Conservation (phyloP, 2,113 vertebrate species). For the Pelvicachromis taeniatus region DNA sequence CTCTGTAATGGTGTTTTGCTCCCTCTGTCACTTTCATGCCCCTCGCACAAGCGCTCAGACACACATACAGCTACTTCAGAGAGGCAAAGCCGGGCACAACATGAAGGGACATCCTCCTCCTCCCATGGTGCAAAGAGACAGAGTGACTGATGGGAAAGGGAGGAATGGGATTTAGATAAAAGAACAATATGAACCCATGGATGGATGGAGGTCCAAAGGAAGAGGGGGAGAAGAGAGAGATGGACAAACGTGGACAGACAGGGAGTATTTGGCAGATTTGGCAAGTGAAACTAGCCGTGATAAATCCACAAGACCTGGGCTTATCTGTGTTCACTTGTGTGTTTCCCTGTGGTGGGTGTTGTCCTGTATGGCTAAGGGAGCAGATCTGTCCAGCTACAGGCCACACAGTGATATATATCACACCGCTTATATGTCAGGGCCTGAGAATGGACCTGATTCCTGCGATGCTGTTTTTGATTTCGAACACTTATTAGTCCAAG, state of each 20-base stretch:
- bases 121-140: constrained; percentile 39
- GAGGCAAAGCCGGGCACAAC: constrained; percentile 57
- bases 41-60: background rate
- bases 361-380: constrained; percentile 52
- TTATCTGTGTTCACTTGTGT: constrained; percentile 37
- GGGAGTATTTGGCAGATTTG: constrained; percentile 42
- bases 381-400: constrained; percentile 55
- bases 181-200: constrained; percentile 38
- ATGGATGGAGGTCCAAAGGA: constrained; percentile 33
- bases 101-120: constrained; percentile 53
- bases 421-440: background rate
- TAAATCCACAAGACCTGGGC: constrained; percentile 38
- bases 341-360: constrained; percentile 60
- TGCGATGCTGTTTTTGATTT: constrained; percentile 62
- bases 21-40: constrained; percentile 32
- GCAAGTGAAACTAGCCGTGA: constrained; percentile 27
- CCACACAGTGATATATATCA: constrained; percentile 34
- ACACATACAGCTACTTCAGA: constrained; percentile 37
- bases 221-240: constrained; percentile 3
- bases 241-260: constrained; percentile 6
- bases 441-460: constrained; percentile 16
- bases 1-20: constrained; percentile 55
- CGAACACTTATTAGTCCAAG: constrained; percentile 67
- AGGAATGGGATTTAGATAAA: constrained; percentile 59
- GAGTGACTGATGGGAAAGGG: constrained; percentile 50